These are phyloP conservation scores for Chouioia cunea DNA, from an alignment of 2,888 invertebrate species.

Conservation along the genomic window DNA sequence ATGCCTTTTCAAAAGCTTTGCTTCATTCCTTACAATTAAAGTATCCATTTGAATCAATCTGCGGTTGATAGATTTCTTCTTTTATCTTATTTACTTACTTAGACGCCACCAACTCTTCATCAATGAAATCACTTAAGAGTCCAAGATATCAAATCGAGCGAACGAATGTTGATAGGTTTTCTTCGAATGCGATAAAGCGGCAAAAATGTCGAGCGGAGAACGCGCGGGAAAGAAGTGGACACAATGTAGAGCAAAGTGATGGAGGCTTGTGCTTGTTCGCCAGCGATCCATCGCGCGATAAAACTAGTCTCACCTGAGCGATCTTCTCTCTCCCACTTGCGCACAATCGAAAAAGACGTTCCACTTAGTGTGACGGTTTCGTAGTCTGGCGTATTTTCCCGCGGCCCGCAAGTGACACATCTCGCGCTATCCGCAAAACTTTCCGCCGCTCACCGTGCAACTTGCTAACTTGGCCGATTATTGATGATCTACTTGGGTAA, in stretches of 20 bases:
- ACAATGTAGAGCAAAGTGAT: slow-evolving; percentile 30
- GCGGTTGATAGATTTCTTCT: too few species aligned
- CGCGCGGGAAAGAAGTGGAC: slow-evolving; percentile 7
- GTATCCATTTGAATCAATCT: too few species aligned
- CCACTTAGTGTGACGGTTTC: slow-evolving; percentile 30
- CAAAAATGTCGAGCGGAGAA: slow-evolving; percentile 9
- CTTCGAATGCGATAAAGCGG: slow-evolving; percentile 1
- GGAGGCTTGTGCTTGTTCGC: slow-evolving; percentile 9
- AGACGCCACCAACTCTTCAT: too few species aligned
- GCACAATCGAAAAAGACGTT: slow-evolving; percentile 35
- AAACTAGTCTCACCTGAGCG: too few species aligned
- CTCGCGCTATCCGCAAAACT: slow-evolving; percentile 40
- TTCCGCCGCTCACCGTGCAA: slow-evolving; percentile 43
- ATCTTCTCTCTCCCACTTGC: background rate
- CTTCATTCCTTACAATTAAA: too few species aligned
- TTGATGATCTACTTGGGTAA: slow-evolving; percentile 65
- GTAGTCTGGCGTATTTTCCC: background rate
- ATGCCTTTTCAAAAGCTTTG: too few species aligned
- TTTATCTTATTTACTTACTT: too few species aligned
- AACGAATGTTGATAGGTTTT: background rate
- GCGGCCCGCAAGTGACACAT: background rate
- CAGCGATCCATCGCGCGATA: slow-evolving; percentile 6
- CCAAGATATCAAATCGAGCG: too few species aligned
- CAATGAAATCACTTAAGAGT: too few species aligned
- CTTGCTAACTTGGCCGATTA: slow-evolving; percentile 52